These are phyloP conservation scores for Nymphalis io DNA, from an alignment of 1,140 invertebrate genomes.

Conservation along the genomic window DNA sequence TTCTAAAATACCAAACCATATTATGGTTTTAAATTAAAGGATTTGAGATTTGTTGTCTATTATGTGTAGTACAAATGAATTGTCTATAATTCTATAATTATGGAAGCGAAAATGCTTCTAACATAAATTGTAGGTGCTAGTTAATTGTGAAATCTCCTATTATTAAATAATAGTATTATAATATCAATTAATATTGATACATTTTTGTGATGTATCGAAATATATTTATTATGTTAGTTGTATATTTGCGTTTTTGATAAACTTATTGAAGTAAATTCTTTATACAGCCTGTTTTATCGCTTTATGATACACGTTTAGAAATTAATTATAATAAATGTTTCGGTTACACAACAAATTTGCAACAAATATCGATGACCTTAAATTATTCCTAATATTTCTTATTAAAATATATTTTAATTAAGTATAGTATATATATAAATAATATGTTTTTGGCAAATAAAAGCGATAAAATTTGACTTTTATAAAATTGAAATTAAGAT, in stretches of 20 bases:
- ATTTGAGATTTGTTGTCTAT: constrained; percentile 26
- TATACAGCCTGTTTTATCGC: constrained; percentile 7
- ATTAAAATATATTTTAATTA: no score
- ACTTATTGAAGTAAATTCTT: constrained; percentile 16
- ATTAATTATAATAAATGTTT: background rate
- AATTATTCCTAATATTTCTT: no score
- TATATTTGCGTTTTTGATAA: constrained; percentile 24
- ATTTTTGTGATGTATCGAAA: constrained; percentile 21
- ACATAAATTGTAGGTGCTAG: constrained; percentile 69
- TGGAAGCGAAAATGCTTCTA: constrained; percentile 23
- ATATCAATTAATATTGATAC: constrained; percentile 35
- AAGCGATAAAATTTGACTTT: no score
- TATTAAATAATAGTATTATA: constrained; percentile 45
- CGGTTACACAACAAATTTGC: no score
- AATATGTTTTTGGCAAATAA: no score
- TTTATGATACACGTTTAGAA: background rate
- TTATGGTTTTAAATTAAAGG: constrained; percentile 4
- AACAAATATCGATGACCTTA: no score
- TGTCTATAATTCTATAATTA: constrained; percentile 6
- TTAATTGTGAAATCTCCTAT: constrained; percentile 67
- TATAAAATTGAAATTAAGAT: no score
- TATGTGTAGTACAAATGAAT: constrained; percentile 26
- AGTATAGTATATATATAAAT: no score
- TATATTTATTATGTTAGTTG: constrained; percentile 20
- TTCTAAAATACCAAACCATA: background rate